These are phyloP conservation scores for Diplazon laetatorius DNA, from an alignment of 2,888 invertebrate genomes.

Conservation along the genomic window DNA sequence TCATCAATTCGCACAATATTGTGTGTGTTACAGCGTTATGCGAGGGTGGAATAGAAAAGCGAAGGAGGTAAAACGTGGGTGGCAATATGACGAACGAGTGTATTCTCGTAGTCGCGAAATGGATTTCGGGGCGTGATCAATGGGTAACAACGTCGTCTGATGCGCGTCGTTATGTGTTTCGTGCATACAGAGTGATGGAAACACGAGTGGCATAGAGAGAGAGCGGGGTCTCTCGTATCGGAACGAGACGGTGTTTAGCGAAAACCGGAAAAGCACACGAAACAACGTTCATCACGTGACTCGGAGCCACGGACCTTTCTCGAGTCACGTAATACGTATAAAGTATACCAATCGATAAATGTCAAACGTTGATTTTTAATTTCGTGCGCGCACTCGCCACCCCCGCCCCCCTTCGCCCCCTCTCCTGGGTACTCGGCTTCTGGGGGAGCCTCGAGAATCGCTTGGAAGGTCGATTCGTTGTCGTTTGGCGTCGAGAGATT, in stretches of 20 bases:
- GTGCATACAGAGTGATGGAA: not conserved
- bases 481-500: constrained; percentile 4
- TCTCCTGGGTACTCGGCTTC: constrained; percentile 27
- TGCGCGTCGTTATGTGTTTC: constrained; percentile 15
- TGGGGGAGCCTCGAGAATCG: constrained; percentile 6
- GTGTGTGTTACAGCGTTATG: no score
- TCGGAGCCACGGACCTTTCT: constrained; percentile 24
- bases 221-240: not conserved
- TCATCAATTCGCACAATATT: no score
- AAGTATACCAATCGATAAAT: constrained; percentile 62
- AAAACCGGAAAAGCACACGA: constrained; percentile 13
- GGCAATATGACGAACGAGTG: constrained; percentile 70
- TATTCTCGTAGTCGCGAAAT: constrained; percentile 45
- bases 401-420: constrained; percentile 40
- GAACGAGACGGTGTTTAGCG: constrained; percentile 7
- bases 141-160: constrained; percentile 41
- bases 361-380: constrained; percentile 62
- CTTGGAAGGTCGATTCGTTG: constrained; percentile 37
- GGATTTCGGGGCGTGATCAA: constrained; percentile 44
- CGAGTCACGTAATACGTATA: constrained; percentile 59
- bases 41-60: constrained; percentile 12
- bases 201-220: constrained; percentile 11
- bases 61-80: constrained; percentile 23
- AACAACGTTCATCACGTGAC: constrained; percentile 10
- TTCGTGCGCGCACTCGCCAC: constrained; percentile 47